These are phyloP conservation scores for Ovis aries DNA, from an alignment of 2,113 vertebrate species.

Conservation along the genomic window ARS-UI_Ramb_v3.0 NC_056054.1:127092501-127093000, in stretches of 20 bases:
- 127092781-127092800: background rate
- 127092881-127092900: background rate
- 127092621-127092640: background rate
- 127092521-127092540: background rate
- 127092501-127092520: background rate
- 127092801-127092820: background rate
- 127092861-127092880: background rate
- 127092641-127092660: background rate
- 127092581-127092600: background rate
- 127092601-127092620: background rate
- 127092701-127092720: background rate
- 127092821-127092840: background rate
- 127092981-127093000: background rate
- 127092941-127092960: background rate
- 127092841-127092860: background rate
- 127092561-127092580: background rate
- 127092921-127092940: background rate
- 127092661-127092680: background rate
- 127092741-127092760: background rate
- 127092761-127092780: background rate
- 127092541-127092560: background rate
- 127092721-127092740: background rate
- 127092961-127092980: background rate
- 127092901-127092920: rapidly evolving
- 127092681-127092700: background rate